These are phyloP conservation scores for Drosophila dives DNA, from an alignment of 2,888 invertebrate species.

Conservation along the genomic window DNA sequence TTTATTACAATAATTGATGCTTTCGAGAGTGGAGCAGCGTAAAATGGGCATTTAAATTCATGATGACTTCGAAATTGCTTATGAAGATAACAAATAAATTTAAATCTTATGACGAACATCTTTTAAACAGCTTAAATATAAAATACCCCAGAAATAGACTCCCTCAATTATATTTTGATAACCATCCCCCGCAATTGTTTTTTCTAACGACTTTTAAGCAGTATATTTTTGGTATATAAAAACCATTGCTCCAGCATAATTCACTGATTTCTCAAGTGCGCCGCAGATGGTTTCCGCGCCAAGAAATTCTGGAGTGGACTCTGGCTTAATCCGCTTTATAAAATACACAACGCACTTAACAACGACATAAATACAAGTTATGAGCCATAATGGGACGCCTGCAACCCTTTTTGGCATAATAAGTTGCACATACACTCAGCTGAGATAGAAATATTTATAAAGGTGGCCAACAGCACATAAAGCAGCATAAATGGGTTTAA, in stretches of 20 bases:
- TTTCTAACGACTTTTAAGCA: constrained; percentile 19
- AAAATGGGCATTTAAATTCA: not conserved
- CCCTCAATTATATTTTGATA: constrained; percentile 22
- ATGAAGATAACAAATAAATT: constrained; percentile 1
- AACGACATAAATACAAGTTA: constrained; percentile 60
- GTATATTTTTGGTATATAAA: constrained; percentile 15
- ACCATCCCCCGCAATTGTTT: constrained; percentile 17
- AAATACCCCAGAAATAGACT: not conserved
- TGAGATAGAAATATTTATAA: constrained; percentile 33
- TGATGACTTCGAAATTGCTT: not conserved
- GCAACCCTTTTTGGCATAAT: constrained; percentile 44
- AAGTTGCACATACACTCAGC: constrained; percentile 2
- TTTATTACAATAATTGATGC: not conserved
- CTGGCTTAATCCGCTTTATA: constrained; percentile 64
- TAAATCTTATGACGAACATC: constrained; percentile 13
- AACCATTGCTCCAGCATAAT: constrained; percentile 31
- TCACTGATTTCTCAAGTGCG: constrained; percentile 56
- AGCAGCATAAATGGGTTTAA: constrained; percentile 64
- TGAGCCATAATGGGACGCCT: constrained; percentile 46
- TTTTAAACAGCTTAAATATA: constrained; percentile 32
- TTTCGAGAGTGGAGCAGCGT: not conserved
- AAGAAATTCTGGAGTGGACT: constrained; percentile 57
- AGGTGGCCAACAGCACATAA: constrained; percentile 29
- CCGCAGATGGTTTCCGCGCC: constrained; percentile 43
- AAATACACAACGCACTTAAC: constrained; percentile 23